Evolutionary conservation across 2,797 vertebrate species (phyloP), one percentile per base, ranked within the genome.

Genomic region (Dryobates pubescens): DNA sequence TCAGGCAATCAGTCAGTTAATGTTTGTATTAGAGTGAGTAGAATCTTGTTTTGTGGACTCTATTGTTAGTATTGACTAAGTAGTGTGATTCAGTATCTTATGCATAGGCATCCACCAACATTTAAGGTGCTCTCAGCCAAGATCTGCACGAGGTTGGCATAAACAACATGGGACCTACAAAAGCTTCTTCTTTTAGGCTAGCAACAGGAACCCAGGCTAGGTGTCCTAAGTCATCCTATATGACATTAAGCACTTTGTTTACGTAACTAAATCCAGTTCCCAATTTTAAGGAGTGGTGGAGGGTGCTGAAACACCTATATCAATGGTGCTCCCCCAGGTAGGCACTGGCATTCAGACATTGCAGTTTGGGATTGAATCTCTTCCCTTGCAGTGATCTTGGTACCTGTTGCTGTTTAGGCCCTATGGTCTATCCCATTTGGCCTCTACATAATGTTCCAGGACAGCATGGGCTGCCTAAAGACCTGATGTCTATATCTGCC

Each of bases 41-140:
- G 22, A 69, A 27, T 47, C 20, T 53, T 82, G 23, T 53, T 88
- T 67, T 57, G 32, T 80, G 76, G 58, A 38, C 4, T 77, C 9
- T 67, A 0, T 10, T 49, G 4, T 61, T 84, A 47, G 10, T 67
- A 34, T 62, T 82, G n/a, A 62, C 41, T 59, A 69, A 26, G 41
- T n/a, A 58, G 6, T 5, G 17, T 82, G 65, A 38, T 71, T 38
- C 38, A 68, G 17, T 71, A 80, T 17, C 45, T 71, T 36, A 24
- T 0, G 0, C 19, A 13, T 59, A 45, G 17, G 10, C 45, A 24
- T 87, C 0, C 1, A 64, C 49, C 5, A 9, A 3, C 32, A 38
- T 85, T 56, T 64, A 26, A 74, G 7, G 29, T 80, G 49, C 9
- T 27, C 17, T 67, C 77, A 34, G 38, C 34, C 0, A 4, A 74